phyloP scores from a whole-genome alignment of 2,797 vertebrate genomes.

The Danio kyathit region DNA sequence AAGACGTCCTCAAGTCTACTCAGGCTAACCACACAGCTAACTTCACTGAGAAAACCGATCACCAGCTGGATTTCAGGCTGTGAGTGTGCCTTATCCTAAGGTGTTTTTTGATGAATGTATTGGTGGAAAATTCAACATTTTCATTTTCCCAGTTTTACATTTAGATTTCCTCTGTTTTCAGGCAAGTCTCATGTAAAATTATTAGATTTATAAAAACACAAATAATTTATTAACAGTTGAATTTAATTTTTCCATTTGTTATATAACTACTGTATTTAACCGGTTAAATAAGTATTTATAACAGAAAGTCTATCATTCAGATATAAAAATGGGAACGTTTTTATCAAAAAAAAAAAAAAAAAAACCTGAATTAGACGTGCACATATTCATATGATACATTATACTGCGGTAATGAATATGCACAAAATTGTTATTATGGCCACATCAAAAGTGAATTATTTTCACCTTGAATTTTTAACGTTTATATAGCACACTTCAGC shows the following conservation, averaged over 20 bases:
- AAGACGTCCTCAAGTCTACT: conserved; percentile 60
- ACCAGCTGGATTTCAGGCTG: conserved; percentile 83
- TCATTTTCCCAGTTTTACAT: background rate
- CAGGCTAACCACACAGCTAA: conserved; percentile 56
- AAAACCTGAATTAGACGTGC: too few relatives aligned
- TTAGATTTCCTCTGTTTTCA: background rate
- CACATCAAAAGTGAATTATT: too few relatives aligned
- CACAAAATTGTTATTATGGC: too few relatives aligned
- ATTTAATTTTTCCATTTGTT: background rate
- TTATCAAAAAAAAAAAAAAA: too few relatives aligned
- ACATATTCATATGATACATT: too few relatives aligned
- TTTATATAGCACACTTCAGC: too few relatives aligned
- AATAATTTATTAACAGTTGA: background rate
- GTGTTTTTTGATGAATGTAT: background rate
- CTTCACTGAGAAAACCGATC: conserved; percentile 63
- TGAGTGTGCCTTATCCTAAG: conserved; percentile 77
- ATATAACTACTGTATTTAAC: too few relatives aligned
- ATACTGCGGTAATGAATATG: too few relatives aligned
- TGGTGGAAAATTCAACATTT: background rate
- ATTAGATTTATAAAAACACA: background rate
- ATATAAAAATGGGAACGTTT: too few relatives aligned
- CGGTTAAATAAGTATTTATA: too few relatives aligned
- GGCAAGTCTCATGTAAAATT: background rate
- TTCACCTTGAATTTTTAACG: too few relatives aligned
- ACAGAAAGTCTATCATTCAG: too few relatives aligned